Evolutionary conservation across 1,140 invertebrate genomes (phyloP).

Genomic region (Drosophila pandora): DNA sequence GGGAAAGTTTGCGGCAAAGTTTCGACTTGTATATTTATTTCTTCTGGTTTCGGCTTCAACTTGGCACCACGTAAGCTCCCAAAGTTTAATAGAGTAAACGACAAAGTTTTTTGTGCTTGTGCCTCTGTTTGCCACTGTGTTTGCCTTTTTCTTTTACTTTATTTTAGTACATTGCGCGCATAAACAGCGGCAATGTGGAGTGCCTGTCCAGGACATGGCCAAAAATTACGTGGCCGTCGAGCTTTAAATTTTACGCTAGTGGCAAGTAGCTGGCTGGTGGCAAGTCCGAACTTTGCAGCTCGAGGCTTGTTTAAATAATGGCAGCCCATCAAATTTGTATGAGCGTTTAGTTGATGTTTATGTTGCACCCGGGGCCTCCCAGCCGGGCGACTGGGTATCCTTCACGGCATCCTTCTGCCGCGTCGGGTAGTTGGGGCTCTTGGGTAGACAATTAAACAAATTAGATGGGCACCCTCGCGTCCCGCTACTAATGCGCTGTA

Average conservation of each 20-base stretch:
- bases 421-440: neutral
- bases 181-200: constrained; percentile 39
- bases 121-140: constrained; percentile 42
- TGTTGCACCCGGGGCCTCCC: constrained; percentile 35
- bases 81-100: constrained; percentile 83
- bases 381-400: neutral
- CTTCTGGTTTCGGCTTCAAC: constrained; percentile 78
- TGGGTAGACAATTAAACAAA: constrained; percentile 53
- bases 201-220: constrained; percentile 29
- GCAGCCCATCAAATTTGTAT: constrained; percentile 76
- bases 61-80: constrained; percentile 79
- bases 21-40: constrained; percentile 81
- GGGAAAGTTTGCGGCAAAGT: constrained; percentile 73
- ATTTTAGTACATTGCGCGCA: constrained; percentile 55
- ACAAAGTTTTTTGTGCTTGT: constrained; percentile 73
- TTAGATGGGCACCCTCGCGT: constrained; percentile 16
- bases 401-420: neutral
- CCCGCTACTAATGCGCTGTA: constrained; percentile 37
- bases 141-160: constrained; percentile 37
- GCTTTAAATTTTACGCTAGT: constrained; percentile 68
- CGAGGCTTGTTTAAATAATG: constrained; percentile 78
- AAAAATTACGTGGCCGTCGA: constrained; percentile 76
- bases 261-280: constrained; percentile 1
- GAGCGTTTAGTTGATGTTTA: constrained; percentile 78
- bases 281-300: constrained; percentile 64